Evolutionary conservation across 2,797 vertebrate species (phyloP), one percentile per base, ranked within the genome.

Genomic region (Macrochelys suwanniensis): DNA sequence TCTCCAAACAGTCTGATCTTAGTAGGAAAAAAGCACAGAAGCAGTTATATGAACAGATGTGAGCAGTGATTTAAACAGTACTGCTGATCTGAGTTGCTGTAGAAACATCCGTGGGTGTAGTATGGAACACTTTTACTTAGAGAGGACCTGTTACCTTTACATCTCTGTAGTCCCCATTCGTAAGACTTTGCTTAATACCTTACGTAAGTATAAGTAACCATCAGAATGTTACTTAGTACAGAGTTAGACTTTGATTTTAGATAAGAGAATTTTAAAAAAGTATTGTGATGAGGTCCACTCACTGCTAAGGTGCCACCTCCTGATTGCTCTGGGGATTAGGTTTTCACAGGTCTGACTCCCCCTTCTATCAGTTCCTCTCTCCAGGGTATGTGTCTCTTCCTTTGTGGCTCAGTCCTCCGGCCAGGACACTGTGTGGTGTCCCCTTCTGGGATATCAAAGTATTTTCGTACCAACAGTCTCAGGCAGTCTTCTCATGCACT

Each of bases 11-110:
- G 42, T 76, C 93, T 80, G 65, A 11, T 47, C 4, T 0, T 56
- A 78, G 85, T 7, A 2, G 80, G 82, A n/a, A 68, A 37, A 77
- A 68, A 90, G 50, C 87, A 80, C 83, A 94, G 89, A 81, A 89
- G 85, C 87, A 5, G 45, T 71, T 86, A 2, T 11, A 81, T 42
- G 85, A 83, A 15, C 89, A 95, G 85, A 77, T 81, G 82, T 61
- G 89, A 87, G 65, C 93, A 82, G 81, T 50, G 87, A 79, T 65
- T 93, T 90, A 81, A 96, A 49, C 79, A 84, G 17, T 80, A 26
- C 87, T 82, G 61, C 88, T 93, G 78, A 51, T 91, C 88, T 65
- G 87, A 0, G 65, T 42, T 23, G 15, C 79, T 80, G 33, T 56
- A 80, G 57, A 84, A 80, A 82, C 78, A 80, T 87, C 90, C 80